Conservation (phyloP, 2,888 invertebrate species). For the Luperina nickerlii region DNA sequence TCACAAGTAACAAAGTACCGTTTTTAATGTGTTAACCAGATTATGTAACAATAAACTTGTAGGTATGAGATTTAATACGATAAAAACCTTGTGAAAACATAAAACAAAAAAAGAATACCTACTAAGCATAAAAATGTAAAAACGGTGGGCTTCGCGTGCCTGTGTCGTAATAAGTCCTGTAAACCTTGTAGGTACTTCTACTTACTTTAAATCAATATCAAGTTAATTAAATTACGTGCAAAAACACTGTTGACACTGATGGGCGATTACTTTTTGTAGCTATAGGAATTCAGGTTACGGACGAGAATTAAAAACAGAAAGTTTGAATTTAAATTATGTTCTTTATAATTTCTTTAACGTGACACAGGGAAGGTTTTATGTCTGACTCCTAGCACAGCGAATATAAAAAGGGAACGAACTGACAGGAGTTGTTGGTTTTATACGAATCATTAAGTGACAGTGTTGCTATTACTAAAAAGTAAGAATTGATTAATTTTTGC, state of each 20-base stretch:
- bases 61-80: slow-evolving; percentile 5
- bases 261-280: not conserved
- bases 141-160: not conserved
- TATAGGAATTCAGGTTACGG: too few species aligned
- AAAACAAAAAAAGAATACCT: slow-evolving; percentile 13
- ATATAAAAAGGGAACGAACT: too few species aligned
- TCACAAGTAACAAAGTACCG: not conserved
- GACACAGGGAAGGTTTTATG: too few species aligned
- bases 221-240: not conserved
- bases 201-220: not conserved
- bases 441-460: too few species aligned
- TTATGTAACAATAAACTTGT: slow-evolving; percentile 20
- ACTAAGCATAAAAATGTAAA: not conserved
- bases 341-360: too few species aligned
- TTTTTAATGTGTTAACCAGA: slow-evolving; percentile 14
- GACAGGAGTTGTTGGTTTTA: too few species aligned
- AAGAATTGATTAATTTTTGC: too few species aligned
- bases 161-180: not conserved
- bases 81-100: slow-evolving; percentile 10
- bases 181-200: not conserved
- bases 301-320: too few species aligned
- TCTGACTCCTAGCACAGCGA: too few species aligned
- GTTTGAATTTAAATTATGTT: too few species aligned
- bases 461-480: too few species aligned
- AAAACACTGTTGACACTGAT: not conserved